Percentiles rank a stretch among this genome's conserved stretches.
These are phyloP conservation scores for Myocastor coypus DNA, from an alignment of 2,113 vertebrate species.

Conservation along the genomic window DNA sequence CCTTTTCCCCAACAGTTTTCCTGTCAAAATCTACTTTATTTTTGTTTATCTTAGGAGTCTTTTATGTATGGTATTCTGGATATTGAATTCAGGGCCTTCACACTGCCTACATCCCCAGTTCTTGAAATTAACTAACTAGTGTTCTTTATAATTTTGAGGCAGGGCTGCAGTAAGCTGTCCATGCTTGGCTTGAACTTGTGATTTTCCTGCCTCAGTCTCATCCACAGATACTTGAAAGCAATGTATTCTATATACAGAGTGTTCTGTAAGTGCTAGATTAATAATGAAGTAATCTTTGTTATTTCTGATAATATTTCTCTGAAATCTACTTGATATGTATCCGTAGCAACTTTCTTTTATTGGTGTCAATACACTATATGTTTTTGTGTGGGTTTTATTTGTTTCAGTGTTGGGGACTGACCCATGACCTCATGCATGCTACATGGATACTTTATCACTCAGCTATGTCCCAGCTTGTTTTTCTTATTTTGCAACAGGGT, in stretches of 20 bases:
- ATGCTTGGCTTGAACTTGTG: background rate
- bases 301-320: background rate
- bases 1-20: too few relatives aligned
- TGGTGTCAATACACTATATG: background rate
- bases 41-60: background rate
- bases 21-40: background rate
- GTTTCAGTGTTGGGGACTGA: background rate
- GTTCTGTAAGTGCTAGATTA: background rate
- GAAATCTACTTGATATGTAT: background rate
- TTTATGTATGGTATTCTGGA: background rate
- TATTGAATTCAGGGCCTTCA: background rate
- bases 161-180: background rate
- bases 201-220: background rate
- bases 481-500: background rate
- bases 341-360: background rate
- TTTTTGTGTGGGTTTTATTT: background rate
- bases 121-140: background rate
- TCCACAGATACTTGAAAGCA: background rate
- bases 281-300: background rate
- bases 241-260: background rate
- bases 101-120: background rate
- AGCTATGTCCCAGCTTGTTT: background rate
- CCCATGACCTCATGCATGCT: background rate
- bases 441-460: background rate
- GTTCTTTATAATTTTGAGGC: background rate